Evolutionary conservation across 2,113 vertebrate genomes (phyloP).

Genomic region (Varanus komodoensis): DNA sequence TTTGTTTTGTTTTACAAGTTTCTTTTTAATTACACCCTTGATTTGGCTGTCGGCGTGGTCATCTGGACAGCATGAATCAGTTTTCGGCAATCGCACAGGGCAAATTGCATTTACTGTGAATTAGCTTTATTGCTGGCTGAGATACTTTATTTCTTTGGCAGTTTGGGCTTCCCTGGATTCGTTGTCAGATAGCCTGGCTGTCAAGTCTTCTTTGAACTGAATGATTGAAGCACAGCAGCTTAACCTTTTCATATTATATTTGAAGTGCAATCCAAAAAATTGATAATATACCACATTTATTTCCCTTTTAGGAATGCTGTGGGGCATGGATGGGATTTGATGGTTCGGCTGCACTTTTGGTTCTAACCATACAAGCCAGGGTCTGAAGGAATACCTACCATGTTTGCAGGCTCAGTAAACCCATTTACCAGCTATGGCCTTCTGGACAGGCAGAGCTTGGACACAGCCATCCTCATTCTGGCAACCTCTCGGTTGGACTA

Average conservation of each 20-base stretch:
- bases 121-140: constrained; percentile 13
- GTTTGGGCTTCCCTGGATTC: not conserved
- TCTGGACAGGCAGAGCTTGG: too few species aligned
- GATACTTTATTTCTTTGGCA: not conserved
- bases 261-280: too few species aligned
- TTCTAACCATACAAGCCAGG: too few species aligned
- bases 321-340: not conserved
- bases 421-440: too few species aligned
- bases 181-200: not conserved
- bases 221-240: not conserved
- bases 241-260: not conserved
- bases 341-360: not conserved
- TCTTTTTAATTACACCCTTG: constrained; percentile 1
- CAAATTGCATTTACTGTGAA: constrained; percentile 29
- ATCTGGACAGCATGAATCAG: constrained; percentile 10
- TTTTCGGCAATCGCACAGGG: not conserved
- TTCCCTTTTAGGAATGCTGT: not conserved
- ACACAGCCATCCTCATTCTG: too few species aligned
- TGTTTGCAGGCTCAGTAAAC: not conserved
- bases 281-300: not conserved
- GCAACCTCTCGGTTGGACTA: too few species aligned
- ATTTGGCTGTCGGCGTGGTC: constrained; percentile 16
- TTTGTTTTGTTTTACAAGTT: not conserved
- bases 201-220: not conserved
- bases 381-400: not conserved